phyloP scores from a whole-genome alignment of 2,113 vertebrate species.

The Papio anubis region DNA sequence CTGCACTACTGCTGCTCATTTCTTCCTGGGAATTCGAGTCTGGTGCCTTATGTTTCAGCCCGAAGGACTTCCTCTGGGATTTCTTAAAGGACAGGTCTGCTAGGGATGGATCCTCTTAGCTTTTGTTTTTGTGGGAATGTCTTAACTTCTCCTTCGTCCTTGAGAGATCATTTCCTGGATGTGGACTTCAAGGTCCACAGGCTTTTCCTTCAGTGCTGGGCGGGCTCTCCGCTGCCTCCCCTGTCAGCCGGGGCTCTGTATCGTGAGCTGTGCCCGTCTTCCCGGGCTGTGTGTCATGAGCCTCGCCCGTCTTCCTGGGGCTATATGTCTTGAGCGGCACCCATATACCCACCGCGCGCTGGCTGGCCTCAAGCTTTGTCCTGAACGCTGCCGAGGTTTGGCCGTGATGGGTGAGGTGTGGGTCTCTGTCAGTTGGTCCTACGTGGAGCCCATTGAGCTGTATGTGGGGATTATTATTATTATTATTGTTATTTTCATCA shows the following conservation, averaged over 20 bases:
- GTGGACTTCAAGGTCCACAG: neutral
- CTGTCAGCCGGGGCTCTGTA: accelerated
- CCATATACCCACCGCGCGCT: too few relatives aligned
- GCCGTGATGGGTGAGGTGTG: neutral
- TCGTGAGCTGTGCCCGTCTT: too few relatives aligned
- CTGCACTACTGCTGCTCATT: neutral
- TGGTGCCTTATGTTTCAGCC: neutral
- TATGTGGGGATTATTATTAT: neutral
- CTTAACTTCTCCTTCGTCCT: neutral
- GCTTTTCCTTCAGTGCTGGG: neutral
- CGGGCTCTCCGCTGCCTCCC: neutral
- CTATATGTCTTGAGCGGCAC: too few relatives aligned
- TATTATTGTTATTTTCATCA: neutral
- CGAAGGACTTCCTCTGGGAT: neutral
- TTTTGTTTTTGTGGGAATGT: neutral
- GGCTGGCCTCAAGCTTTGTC: neutral
- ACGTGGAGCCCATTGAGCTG: neutral
- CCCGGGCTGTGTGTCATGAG: too few relatives aligned
- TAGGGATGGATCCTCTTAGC: neutral
- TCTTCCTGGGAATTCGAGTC: neutral
- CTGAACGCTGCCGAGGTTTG: neutral
- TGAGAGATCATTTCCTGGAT: neutral
- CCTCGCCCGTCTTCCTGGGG: too few relatives aligned
- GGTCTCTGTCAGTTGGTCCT: neutral
- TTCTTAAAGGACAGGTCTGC: neutral